Conservation (phyloP, 2,888 invertebrate genomes). For the Congeria kusceri region DNA sequence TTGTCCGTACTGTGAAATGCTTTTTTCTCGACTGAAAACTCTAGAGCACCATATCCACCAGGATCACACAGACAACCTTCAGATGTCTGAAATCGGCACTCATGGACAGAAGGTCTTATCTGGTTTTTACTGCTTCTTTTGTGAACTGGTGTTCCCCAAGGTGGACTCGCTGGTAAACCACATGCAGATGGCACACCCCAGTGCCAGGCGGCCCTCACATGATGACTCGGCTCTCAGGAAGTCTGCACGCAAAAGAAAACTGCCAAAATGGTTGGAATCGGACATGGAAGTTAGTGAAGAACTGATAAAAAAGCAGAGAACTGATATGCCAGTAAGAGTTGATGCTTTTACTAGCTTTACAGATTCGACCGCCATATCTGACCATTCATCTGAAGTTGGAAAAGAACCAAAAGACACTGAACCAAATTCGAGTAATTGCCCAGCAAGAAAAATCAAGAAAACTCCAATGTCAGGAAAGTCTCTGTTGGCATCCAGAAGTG, state of each 20-base stretch:
- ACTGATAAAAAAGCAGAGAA: neutral
- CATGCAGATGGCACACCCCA: constrained; percentile 38
- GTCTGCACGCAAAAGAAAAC: constrained; percentile 45
- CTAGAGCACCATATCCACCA: constrained; percentile 34
- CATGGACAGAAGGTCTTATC: constrained; percentile 7
- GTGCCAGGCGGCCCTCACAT: constrained; percentile 12
- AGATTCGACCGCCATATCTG: no score
- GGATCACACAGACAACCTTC: constrained; percentile 29
- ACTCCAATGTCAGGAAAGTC: no score
- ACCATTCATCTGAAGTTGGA: no score
- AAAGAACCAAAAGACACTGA: no score
- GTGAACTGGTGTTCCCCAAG: constrained; percentile 32
- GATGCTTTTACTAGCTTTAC: neutral
- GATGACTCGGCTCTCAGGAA: constrained; percentile 19
- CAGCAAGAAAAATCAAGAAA: no score
- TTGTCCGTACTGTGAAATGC: constrained; percentile 54
- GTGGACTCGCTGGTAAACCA: constrained; percentile 44
- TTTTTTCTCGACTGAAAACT: constrained; percentile 34
- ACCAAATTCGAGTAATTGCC: no score
- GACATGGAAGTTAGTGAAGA: constrained; percentile 15
- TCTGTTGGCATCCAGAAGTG: no score
- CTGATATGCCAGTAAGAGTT: constrained; percentile 1
- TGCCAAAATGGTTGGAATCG: constrained; percentile 38
- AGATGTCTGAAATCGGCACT: constrained; percentile 13
- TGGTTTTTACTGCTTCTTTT: constrained; percentile 41